Base-by-base conservation (phyloP, 2,797 vertebrate genomes). In the Crypturellus tataupa region DNA sequence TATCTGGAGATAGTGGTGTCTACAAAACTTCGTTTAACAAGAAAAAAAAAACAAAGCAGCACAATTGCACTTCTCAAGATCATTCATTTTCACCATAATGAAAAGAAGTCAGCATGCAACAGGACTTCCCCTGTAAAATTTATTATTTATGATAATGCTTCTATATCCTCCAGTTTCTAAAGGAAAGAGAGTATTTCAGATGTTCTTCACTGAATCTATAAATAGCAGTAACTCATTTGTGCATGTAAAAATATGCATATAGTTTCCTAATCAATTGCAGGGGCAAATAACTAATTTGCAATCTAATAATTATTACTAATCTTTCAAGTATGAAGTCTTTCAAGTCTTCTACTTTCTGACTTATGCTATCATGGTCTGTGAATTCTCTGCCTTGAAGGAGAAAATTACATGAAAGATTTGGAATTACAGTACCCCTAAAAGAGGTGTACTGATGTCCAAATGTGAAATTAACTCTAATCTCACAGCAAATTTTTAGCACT, bases 131-230 rank as follows among this genome's bases (percentile, higher is more conserved):
- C 20, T 63, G 35, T 3, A 83, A 76, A 89, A 73, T 67, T 3
- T n/a, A 10, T 5, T 1, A 0, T n/a, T n/a, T n/a, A n/a, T 40
- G 85, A 39, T 1, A 77, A 46, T 4, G 31, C 20, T 77, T 73
- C 14, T 46, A 47, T 6, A 33, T 13, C 14, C 4, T 56, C 16
- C 37, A 39, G 5, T 60, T 58, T 24, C 3, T 5, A 87, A 71
- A 89, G 4, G 12, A 6, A 87, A 64, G 12, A 47, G 80, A 73
- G 59, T 24, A 33, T 6, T 19, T 62, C 31, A 21, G n/a, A 40
- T 35, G 8, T 85, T 12, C 24, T 90, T 58, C 82, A 29, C 19
- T 71, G 65, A 89, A 80, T 55, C 12, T 3, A 24, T 0, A 7
- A 64, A 58, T 7, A 73, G 3, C 2, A 37, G 7, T 44, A 49